These are phyloP conservation scores for Takifugu rubripes DNA, from an alignment of 2,797 vertebrate species.

Conservation along the genomic window DNA sequence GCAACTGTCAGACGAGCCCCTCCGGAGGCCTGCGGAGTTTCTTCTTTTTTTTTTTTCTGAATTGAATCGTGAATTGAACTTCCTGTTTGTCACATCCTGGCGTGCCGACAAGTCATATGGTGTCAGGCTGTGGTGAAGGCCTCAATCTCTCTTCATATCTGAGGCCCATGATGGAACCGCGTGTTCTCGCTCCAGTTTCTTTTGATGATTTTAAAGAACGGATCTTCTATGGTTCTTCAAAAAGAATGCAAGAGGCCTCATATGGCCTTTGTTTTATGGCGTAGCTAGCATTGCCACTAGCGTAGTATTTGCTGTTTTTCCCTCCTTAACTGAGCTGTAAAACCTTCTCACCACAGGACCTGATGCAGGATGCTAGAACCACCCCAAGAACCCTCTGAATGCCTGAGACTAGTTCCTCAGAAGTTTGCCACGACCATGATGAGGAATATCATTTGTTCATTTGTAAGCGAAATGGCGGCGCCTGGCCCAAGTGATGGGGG, in stretches of 20 bases:
- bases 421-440: slow-evolving; percentile 62
- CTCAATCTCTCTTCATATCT: slow-evolving; percentile 39
- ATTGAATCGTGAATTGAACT: slow-evolving; percentile 31
- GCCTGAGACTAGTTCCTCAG: slow-evolving; percentile 25
- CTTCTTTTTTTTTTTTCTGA: neutral
- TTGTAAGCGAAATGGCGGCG: slow-evolving; percentile 17
- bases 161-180: neutral
- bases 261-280: too few relatives aligned
- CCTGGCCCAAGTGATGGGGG: neutral
- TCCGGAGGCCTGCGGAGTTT: neutral
- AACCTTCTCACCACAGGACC: too few relatives aligned
- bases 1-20: too few relatives aligned
- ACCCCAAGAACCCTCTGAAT: neutral
- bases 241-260: slow-evolving; percentile 2
- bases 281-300: too few relatives aligned
- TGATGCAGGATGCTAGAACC: too few relatives aligned
- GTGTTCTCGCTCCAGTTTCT: neutral
- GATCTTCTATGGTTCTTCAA: neutral
- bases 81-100: slow-evolving; percentile 66
- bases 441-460: slow-evolving; percentile 49
- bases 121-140: slow-evolving; percentile 54
- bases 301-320: too few relatives aligned
- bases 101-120: slow-evolving; percentile 46
- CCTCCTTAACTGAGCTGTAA: too few relatives aligned
- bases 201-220: neutral